phyloP scores from a whole-genome alignment of 1,140 invertebrate species.

The Drosophila kurseongensis region DNA sequence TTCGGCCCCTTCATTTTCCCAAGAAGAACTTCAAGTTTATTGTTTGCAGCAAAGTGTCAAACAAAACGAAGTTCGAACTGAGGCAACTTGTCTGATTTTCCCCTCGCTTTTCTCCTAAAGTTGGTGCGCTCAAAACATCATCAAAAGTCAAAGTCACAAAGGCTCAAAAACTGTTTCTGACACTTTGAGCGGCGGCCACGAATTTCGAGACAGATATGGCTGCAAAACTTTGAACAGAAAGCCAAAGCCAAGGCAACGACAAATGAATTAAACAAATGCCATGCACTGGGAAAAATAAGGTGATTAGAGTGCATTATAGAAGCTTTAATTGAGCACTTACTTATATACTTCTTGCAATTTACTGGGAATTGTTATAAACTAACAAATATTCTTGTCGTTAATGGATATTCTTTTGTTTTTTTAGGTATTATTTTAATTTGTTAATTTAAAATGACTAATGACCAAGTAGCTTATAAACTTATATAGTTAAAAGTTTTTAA shows the following conservation, averaged over 20 bases:
- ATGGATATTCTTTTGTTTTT: too few species aligned
- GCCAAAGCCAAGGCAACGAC: conserved; percentile 50
- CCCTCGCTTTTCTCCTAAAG: conserved; percentile 5
- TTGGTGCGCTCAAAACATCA: conserved; percentile 44
- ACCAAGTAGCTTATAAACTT: too few species aligned
- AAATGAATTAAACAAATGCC: conserved; percentile 51
- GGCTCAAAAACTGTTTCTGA: conserved; percentile 48
- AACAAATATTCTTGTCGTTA: too few species aligned
- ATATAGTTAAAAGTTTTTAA: too few species aligned
- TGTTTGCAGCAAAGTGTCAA: conserved; percentile 51
- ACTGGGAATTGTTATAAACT: too few species aligned
- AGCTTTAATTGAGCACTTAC: too few species aligned
- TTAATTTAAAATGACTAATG: too few species aligned
- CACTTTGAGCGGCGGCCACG: conserved; percentile 51
- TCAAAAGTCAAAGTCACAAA: conserved; percentile 53
- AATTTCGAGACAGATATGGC: conserved; percentile 49
- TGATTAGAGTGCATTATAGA: too few species aligned
- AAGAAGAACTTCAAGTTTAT: conserved; percentile 38
- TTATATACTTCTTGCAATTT: too few species aligned
- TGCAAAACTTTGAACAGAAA: conserved; percentile 37
- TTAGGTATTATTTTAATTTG: too few species aligned
- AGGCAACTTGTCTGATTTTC: conserved; percentile 36
- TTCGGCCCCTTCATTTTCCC: background rate
- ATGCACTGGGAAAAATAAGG: background rate
- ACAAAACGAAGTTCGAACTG: conserved; percentile 38